Base-by-base conservation (phyloP, 2,888 invertebrate species). In the Uropetala carovei region DNA sequence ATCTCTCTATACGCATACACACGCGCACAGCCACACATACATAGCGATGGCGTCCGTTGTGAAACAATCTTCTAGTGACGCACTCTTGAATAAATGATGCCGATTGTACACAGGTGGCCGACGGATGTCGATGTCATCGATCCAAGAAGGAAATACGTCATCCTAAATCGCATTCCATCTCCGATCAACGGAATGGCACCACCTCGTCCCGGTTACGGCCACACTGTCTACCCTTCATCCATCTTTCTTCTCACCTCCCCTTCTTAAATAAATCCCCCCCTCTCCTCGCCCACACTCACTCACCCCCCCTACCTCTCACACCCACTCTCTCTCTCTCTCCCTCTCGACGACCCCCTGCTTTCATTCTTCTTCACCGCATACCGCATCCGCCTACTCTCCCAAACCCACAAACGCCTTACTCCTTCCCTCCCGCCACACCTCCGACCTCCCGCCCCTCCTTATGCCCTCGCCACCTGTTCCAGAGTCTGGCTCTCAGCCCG, bases 391-490 rank as follows among this genome's bases (percentile, higher is more conserved):
- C 68, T n/a, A 60, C 64, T 89, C 89, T 43, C 30, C 64, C 83
- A 83, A 83, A 83, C 57, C 83, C 64, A 43, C 64, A 89, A 89
- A 89, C 68, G 64, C 89, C 89, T 64, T n/a, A 68, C 30, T 43
- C 60, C 58, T 30, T 11, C 83, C 14, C 16, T 57, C 11, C 43
- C 5, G 13, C 16, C 5, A 9, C 18, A 13, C 56, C 83, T 57
- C 56, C 83, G 43, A 8, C 83, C 56, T 57, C 83, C 89, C n/a
- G 11, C 10, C 57, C 83, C 83, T 16, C 85, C 57, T 57, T 57
- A 64, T 60, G 60, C 59, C 89, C 60, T 60, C 43, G 64, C 89
- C 89, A 89, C 89, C 89, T 89, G 89, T 89, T 89, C 89, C 64
- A 60, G 89, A 30, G 89, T 89, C 89, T 89, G 89, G 89, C 89